phyloP scores from a whole-genome alignment of 2,888 invertebrate genomes.

The Tetrapedia diversipes region DNA sequence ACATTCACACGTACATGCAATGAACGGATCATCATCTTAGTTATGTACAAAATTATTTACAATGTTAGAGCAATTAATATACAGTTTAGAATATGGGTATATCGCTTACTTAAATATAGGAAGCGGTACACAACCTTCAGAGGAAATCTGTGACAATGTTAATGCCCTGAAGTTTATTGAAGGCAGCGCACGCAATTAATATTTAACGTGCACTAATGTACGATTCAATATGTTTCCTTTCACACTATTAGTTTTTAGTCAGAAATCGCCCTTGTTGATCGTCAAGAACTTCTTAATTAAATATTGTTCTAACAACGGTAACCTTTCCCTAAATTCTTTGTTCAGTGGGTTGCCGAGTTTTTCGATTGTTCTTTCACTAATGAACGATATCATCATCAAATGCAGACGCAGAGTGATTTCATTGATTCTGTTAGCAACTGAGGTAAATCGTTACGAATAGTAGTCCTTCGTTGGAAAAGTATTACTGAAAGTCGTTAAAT shows the following conservation, averaged over 20 bases:
- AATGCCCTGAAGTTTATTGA: constrained; percentile 19
- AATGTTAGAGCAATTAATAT: too few relatives aligned
- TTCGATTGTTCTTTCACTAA: neutral
- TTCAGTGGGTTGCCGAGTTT: too few relatives aligned
- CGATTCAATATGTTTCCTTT: too few relatives aligned
- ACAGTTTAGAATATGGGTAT: constrained; percentile 58
- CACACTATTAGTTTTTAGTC: too few relatives aligned
- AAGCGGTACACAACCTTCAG: constrained; percentile 29
- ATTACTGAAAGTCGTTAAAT: neutral
- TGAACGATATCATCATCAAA: too few relatives aligned
- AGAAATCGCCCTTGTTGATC: too few relatives aligned
- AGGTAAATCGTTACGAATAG: neutral
- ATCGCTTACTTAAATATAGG: constrained; percentile 15
- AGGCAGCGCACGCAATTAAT: neutral
- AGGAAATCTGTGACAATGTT: constrained; percentile 29
- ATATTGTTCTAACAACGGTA: too few relatives aligned
- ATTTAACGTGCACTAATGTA: too few relatives aligned
- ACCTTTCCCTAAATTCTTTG: neutral
- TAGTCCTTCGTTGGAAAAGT: neutral
- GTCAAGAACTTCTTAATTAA: neutral
- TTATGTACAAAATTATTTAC: constrained; percentile 74
- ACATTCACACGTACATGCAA: constrained; percentile 15
- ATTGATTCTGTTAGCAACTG: neutral
- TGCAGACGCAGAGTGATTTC: too few relatives aligned
- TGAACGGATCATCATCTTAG: constrained; percentile 20